Evolutionary conservation across 2,888 invertebrate species (phyloP).

Genomic region (Drosophila mimetica): DNA sequence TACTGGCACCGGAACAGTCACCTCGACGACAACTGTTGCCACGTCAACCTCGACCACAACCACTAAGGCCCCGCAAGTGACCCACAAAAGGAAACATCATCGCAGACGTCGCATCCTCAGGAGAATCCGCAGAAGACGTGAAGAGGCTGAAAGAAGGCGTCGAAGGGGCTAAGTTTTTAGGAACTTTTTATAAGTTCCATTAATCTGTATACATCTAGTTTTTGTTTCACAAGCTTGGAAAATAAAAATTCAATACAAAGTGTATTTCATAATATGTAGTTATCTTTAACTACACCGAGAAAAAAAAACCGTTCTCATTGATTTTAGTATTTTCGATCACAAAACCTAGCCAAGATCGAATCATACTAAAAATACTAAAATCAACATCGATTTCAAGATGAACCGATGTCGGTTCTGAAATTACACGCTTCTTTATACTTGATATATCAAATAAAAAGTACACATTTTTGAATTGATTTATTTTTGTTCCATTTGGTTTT

Average conservation of each 20-base stretch:
- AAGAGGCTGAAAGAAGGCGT: neutral
- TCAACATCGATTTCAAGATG: too few relatives aligned
- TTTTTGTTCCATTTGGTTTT: too few relatives aligned
- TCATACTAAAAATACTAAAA: too few relatives aligned
- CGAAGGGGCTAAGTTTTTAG: neutral
- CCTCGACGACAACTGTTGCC: neutral
- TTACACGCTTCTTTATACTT: too few relatives aligned
- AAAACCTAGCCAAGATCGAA: too few relatives aligned
- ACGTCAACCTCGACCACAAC: slow-evolving; percentile 2
- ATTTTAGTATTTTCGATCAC: too few relatives aligned
- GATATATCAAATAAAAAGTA: too few relatives aligned
- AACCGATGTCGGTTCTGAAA: too few relatives aligned
- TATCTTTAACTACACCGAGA: too few relatives aligned
- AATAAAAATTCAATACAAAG: neutral
- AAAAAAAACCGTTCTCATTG: too few relatives aligned
- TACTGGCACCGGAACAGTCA: neutral
- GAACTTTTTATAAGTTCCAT: neutral
- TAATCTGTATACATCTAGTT: neutral
- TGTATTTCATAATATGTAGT: too few relatives aligned
- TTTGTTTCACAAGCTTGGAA: neutral
- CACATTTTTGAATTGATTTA: too few relatives aligned
- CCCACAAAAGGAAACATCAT: neutral
- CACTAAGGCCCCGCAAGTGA: neutral
- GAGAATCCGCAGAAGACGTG: neutral
- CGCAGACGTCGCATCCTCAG: neutral